Evolutionary conservation across 1,140 invertebrate species (phyloP).

Genomic region (Hermatobates lingyangjiaoensis): DNA sequence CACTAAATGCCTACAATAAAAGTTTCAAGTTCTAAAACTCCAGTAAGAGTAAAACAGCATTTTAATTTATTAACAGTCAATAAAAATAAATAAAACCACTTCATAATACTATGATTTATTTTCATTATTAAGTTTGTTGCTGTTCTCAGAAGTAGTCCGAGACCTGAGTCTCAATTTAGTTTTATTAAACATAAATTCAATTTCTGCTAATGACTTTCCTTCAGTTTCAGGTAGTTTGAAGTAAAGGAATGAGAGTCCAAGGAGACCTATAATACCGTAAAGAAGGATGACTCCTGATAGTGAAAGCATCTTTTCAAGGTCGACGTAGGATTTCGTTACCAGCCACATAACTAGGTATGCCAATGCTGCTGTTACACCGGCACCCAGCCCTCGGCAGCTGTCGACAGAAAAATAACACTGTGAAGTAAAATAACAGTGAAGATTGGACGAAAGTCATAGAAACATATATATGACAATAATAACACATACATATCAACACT

Average conservation of each 20-base stretch:
- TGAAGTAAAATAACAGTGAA: not conserved
- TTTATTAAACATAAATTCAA: constrained; percentile 14
- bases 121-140: no score
- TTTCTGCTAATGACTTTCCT: constrained; percentile 13
- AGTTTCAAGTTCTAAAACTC: no score
- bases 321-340: constrained; percentile 13
- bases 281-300: constrained; percentile 11
- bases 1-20: no score
- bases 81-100: no score
- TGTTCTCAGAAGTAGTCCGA: no score
- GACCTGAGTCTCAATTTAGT: no score
- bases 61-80: no score
- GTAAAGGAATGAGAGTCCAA: constrained; percentile 13
- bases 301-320: not conserved
- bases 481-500: constrained; percentile 3
- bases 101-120: no score
- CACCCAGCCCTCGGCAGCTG: constrained; percentile 13
- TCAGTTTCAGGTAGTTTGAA: constrained; percentile 15
- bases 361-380: constrained; percentile 6
- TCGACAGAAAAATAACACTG: constrained; percentile 2
- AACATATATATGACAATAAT: constrained; percentile 1
- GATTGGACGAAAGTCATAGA: not conserved
- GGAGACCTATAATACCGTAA: constrained; percentile 6
- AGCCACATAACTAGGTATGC: constrained; percentile 9
- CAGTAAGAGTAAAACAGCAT: no score